A percentile compares a stretch with the other conserved stretches of the same genome.
phyloP scores from a whole-genome alignment of 2,888 invertebrate genomes.

The Mythimna ferrago region DNA sequence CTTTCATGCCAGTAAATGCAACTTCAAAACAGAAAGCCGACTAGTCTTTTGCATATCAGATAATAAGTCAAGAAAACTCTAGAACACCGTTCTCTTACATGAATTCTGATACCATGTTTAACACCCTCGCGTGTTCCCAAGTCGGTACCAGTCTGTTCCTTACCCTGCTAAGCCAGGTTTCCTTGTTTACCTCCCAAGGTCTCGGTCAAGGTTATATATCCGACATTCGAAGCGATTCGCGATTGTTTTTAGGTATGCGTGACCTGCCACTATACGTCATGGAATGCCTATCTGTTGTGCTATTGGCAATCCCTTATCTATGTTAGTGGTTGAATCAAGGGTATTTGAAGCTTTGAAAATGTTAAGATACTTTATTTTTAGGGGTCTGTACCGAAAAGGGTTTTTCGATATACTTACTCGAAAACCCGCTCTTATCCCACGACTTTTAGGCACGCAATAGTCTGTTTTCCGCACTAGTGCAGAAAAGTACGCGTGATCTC shows the following conservation, averaged over 20 bases:
- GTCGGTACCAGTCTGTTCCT: conserved; percentile 46
- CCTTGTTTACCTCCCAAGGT: conserved; percentile 36
- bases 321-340: conserved; percentile 4
- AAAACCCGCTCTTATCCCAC: no score
- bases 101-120: conserved; percentile 26
- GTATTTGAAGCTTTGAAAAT: background rate
- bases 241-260: conserved; percentile 57
- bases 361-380: background rate
- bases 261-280: conserved; percentile 41
- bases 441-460: no score
- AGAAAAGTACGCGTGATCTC: no score
- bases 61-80: conserved; percentile 8
- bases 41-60: conserved; percentile 16
- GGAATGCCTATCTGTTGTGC: conserved; percentile 29
- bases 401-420: no score
- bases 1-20: background rate
- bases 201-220: conserved; percentile 42
- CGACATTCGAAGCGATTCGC: conserved; percentile 7
- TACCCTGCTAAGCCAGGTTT: conserved; percentile 16
- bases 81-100: conserved; percentile 10
- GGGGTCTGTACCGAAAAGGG: no score
- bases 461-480: no score
- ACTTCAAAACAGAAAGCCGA: background rate
- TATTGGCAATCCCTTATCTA: conserved; percentile 35
- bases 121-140: conserved; percentile 52